Percentiles rank a stretch among this genome's conserved stretches.
Conservation (phyloP, 2,888 invertebrate species). For the Acrobasis consociella region DNA sequence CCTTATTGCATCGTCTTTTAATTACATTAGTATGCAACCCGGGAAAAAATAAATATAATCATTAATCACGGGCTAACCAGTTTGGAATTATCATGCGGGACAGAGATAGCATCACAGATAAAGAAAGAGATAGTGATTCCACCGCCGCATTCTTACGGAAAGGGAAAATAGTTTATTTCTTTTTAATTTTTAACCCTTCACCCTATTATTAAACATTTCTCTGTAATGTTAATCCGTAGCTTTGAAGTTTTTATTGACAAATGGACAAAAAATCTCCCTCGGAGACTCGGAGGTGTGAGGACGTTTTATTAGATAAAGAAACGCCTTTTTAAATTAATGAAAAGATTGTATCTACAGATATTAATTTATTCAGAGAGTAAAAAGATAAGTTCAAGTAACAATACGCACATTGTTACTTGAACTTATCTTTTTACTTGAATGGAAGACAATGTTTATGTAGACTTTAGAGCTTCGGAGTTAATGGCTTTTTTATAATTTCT, state of each 20-base stretch:
- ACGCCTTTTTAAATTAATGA: constrained; percentile 27
- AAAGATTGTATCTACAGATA: constrained; percentile 24
- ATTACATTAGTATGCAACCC: constrained; percentile 59
- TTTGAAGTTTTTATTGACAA: constrained; percentile 48
- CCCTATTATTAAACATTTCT: constrained; percentile 48
- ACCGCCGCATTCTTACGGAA: constrained; percentile 59
- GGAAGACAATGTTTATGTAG: not conserved
- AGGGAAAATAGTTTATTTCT: constrained; percentile 62
- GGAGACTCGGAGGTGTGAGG: constrained; percentile 49
- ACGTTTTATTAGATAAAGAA: constrained; percentile 31
- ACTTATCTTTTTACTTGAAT: not conserved
- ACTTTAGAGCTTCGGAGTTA: not conserved
- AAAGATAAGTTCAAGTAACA: no score
- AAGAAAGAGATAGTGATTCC: constrained; percentile 66
- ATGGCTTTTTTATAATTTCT: not conserved
- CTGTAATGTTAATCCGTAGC: constrained; percentile 53
- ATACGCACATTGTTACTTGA: not conserved
- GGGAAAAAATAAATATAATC: constrained; percentile 45
- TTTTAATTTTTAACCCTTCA: constrained; percentile 36
- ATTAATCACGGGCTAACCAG: constrained; percentile 74
- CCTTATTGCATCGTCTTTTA: constrained; percentile 41
- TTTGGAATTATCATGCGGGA: constrained; percentile 45
- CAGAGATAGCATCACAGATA: constrained; percentile 39
- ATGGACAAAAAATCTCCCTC: constrained; percentile 39
- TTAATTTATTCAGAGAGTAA: constrained; percentile 23